Percentiles rank a stretch among this genome's conserved stretches.
Conservation (phyloP, 2,113 vertebrate genomes). For the Astur gentilis region DNA sequence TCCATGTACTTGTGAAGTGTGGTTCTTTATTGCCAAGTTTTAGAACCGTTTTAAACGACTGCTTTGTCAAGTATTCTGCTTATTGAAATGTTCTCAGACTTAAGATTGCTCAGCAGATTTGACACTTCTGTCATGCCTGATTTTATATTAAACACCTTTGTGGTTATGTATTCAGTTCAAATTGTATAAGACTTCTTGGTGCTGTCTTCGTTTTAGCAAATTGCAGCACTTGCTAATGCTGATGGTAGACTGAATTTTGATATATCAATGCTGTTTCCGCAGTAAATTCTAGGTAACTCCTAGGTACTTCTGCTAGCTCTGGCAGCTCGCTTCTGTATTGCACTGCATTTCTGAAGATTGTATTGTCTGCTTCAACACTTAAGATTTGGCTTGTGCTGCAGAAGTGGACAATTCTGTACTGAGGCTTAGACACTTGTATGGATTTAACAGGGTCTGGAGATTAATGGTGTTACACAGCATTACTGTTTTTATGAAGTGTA, state of each 20-base stretch:
- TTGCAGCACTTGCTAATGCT: not conserved
- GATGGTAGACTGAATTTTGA: not conserved
- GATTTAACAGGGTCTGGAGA: not conserved
- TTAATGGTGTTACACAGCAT: not conserved
- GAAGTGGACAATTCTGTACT: not conserved
- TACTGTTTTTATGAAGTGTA: not conserved
- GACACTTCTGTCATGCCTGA: not conserved
- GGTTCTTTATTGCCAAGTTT: not conserved
- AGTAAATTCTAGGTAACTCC: not conserved
- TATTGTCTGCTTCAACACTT: not conserved
- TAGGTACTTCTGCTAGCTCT: not conserved
- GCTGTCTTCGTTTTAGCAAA: not conserved
- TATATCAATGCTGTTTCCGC: not conserved
- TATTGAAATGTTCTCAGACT: not conserved
- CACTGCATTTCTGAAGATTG: slow-evolving; percentile 36
- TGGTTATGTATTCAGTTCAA: not conserved
- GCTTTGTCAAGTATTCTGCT: not conserved
- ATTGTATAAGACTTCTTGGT: not conserved
- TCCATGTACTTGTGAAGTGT: not conserved
- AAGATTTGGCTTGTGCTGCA: not conserved
- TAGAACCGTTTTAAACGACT: not conserved
- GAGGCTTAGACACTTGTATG: not conserved
- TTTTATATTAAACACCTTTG: not conserved
- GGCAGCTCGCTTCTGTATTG: not conserved
- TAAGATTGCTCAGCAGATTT: not conserved